phyloP scores from a whole-genome alignment of 2,797 vertebrate genomes.

The Malurus splendens region DNA sequence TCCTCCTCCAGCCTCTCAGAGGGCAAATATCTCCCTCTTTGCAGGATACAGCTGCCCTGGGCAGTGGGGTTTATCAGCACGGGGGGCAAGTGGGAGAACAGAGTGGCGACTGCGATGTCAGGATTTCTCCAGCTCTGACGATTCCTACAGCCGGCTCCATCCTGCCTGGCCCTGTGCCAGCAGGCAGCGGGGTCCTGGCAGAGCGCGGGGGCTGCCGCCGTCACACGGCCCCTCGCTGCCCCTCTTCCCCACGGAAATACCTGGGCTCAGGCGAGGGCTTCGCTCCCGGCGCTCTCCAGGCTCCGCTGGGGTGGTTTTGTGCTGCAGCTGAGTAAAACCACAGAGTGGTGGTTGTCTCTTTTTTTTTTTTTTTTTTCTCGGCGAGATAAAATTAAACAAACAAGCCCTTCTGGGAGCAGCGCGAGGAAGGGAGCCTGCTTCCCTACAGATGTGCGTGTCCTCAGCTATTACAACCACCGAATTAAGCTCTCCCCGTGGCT shows the following conservation, averaged over 20 bases:
- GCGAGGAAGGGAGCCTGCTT: slow-evolving; percentile 37
- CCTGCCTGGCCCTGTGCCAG: neutral
- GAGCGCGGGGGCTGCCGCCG: neutral
- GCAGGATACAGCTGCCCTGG: neutral
- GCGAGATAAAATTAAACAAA: slow-evolving; percentile 52
- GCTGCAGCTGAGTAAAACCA: slow-evolving; percentile 47
- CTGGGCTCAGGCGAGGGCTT: slow-evolving; percentile 5
- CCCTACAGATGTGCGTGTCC: slow-evolving; percentile 43
- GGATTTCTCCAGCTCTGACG: neutral
- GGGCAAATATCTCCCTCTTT: neutral
- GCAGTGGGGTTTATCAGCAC: neutral
- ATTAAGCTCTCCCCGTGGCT: slow-evolving; percentile 27
- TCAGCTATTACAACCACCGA: neutral
- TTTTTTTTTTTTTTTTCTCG: neutral
- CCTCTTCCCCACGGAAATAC: slow-evolving; percentile 16
- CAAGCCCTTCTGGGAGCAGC: slow-evolving; percentile 36
- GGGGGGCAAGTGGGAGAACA: neutral
- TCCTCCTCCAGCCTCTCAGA: neutral
- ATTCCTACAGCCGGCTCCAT: neutral
- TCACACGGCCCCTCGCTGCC: neutral
- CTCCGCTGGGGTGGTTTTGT: neutral
- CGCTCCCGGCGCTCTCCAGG: neutral
- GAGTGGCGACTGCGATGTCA: rapidly evolving
- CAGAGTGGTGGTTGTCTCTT: neutral
- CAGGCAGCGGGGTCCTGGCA: neutral